Base-by-base conservation (phyloP, 2,113 vertebrate genomes). In the Paratilapia polleni region DNA sequence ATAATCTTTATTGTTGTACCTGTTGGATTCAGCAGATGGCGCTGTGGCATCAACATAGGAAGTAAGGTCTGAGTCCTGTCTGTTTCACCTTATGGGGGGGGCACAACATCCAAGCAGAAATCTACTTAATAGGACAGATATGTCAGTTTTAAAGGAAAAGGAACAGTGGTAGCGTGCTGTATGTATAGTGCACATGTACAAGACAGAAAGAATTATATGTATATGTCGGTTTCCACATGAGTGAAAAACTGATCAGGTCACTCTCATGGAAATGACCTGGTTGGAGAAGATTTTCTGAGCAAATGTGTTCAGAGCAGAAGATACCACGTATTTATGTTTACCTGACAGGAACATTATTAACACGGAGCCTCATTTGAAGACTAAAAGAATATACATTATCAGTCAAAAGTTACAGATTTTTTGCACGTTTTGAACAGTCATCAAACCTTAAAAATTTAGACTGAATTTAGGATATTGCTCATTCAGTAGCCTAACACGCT, bases 351-450 rank as follows among this genome's bases (percentile, higher is more conserved):
- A 31, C 28, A 31, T 31, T 31, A 31, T 31, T 31, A 31, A 31
- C n/a, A 43, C 7, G 15, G n/a, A 66, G 36, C 38, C n/a, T 24
- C 41, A 43, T 43, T 24, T 66, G 24, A 36, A 66, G 13, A 17
- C n/a, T 43, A 66, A 66, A n/a, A 66, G 0, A 43, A 64, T 41
- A 41, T 43, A 10, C 15, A 66, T 66, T 43, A n/a, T 13, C 9
- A 8, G 0, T 60, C 9, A 59, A 28, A 17, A 31, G 28, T 60
- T 0, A n/a, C n/a, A 15, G 5, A 24, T 64, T 31, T 31, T 31
- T 31, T 31, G 28, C 4, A 31, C 4, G 28, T 31, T 31, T 31
- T 31, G n/a, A n/a, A n/a, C n/a, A 31, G 28, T 31, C 2, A 31
- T 31, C 2, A 31, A 31, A 31, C 4, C 28, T 31, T 31, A 31